Evolutionary conservation across 2,113 vertebrate genomes (phyloP), one percentile per base, ranked within the genome.

Genomic region (Antechinus flavipes): DNA sequence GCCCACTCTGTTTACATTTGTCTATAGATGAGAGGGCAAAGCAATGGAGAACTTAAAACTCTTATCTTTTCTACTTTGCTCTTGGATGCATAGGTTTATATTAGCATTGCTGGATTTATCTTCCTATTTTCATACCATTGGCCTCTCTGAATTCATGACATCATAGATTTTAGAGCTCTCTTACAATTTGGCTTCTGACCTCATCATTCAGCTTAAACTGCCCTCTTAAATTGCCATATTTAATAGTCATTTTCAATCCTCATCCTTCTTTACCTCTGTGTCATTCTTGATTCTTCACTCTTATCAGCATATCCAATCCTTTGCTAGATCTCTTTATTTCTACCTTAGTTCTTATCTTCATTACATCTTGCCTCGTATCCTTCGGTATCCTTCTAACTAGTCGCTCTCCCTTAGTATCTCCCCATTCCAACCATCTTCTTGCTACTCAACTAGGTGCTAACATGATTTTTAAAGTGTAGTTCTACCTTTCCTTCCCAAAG

Each of bases 1-100:
- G 91, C 55, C 90, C 89, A n/a, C 3, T 53, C 0, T 84, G 68
- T 84, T 19, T 52, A 61, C 55, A 58, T 94, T 95, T 91, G 93
- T 30, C 61, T 27, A 11, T 22, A 56, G 25, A 11, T 46, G 2
- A 94, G 54, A 84, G 68, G 35, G 2, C 2, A 50, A 93, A 94
- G 91, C 58, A 24, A 19, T 9, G 19, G n/a, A 19, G 22, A 42
- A 42, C 68, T 42, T 42, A 22, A 84, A 84, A 42, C 61, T 12
- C 68, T n/a, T 42, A 19, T 42, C n/a, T 84, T 84, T 84, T 22
- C n/a, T 84, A 10, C 8, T 84, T 84, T 42, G 19, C 16, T 84
- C n/a, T 42, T 42, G 68, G 42, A 23, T 84, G 6, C 68, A 42
- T 5, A 42, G 5, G n/a, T 42, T 84, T 42, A 84, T 42, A 84